Percentiles rank a stretch among this genome's conserved stretches.
These are phyloP conservation scores for Amazona vittata DNA, from an alignment of 2,113 vertebrate genomes.

Conservation along the genomic window DNA sequence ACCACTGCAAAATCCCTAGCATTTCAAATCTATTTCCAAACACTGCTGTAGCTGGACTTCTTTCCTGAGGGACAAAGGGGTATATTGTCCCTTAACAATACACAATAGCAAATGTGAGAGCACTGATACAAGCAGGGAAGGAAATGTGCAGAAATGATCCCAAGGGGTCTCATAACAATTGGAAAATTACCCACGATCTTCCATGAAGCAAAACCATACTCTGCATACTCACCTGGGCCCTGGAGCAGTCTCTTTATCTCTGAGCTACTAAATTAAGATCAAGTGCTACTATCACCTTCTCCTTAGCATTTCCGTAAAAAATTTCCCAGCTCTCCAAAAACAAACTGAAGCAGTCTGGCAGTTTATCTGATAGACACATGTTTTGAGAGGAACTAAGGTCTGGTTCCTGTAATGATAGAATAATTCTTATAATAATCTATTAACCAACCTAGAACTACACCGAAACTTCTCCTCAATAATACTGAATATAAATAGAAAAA, in stretches of 20 bases:
- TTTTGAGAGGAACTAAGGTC: not conserved
- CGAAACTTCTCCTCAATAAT: not conserved
- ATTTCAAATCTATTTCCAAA: not conserved
- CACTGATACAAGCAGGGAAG: not conserved
- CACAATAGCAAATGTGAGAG: not conserved
- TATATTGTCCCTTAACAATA: not conserved
- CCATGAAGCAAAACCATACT: not conserved
- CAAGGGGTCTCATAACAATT: not conserved
- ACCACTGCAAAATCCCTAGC: not conserved
- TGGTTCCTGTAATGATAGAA: not conserved
- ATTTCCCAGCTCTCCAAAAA: not conserved
- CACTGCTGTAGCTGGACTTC: not conserved
- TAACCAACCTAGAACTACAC: not conserved
- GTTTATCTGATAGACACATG: not conserved
- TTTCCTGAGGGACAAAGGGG: slow-evolving; percentile 2
- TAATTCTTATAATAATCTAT: not conserved
- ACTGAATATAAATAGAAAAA: not conserved
- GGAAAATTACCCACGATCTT: not conserved
- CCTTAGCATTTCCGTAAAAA: not conserved
- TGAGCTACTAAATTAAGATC: not conserved
- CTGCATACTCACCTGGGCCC: not conserved
- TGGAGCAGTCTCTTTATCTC: not conserved
- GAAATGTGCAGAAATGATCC: not conserved
- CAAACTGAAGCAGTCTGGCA: not conserved
- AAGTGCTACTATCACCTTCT: not conserved